Evolutionary conservation across 2,888 invertebrate genomes (phyloP), one percentile per base, ranked within the genome.

Genomic region (Amblyteles armatorius): DNA sequence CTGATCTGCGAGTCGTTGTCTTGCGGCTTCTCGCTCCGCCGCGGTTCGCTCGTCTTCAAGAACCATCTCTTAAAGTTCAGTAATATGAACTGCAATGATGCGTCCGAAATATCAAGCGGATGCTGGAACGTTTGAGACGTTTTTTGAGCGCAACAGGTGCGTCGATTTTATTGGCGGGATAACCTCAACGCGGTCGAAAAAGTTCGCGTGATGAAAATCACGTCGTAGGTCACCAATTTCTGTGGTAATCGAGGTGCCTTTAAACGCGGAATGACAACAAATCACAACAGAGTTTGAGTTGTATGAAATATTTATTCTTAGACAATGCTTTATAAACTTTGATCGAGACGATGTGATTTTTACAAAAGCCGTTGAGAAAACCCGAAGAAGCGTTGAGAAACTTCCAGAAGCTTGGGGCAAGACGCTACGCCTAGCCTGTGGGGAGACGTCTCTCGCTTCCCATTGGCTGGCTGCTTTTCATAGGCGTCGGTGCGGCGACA

Each of bases 401-500:
- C 0, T n/a, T 50, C 4, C 3, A 50, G 50, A 50, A 50, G 50
- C n/a, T 16, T 50, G 16, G 50, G 16, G 50, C 50, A n/a, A n/a
- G 50, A 50, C 50, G 50, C 50, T 50, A 50, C 50, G 50, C 50
- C 50, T 50, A 50, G n/a, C 50, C 40, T 40, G 40, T 40, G 9
- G 40, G n/a, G 50, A 50, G 50, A 50, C n/a, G 50, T 50, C 50
- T 50, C 50, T 50, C 50, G 50, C 50, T 50, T 50, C 50, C 50
- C 50, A 50, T 50, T 50, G 50, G 50, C 50, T 50, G 50, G 50
- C 50, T 50, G n/a, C 4, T 50, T 3, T 50, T n/a, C 50, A 50
- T 50, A 50, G 50, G 50, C 50, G 50, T 50, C 50, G 50, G 16
- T 50, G 50, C 50, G 50, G 50, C n/a, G 50, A 50, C 50, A 50